These are phyloP conservation scores for Phyllostomus discolor DNA, from an alignment of 2,113 vertebrate species.

Conservation along the genomic window DNA sequence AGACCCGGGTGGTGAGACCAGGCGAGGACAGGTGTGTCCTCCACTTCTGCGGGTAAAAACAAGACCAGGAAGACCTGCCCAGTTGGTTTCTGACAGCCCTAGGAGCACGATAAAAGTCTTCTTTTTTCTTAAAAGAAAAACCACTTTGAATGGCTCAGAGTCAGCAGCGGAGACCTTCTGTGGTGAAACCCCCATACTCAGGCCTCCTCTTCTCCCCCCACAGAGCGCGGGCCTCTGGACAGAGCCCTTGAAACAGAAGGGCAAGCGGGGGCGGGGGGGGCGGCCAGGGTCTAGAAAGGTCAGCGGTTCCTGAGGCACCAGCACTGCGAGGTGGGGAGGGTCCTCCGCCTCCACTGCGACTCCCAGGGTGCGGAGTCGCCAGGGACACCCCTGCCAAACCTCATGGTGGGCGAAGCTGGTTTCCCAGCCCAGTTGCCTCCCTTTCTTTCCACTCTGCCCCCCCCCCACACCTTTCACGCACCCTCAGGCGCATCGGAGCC, in stretches of 20 bases:
- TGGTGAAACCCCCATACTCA: not conserved
- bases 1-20: not conserved
- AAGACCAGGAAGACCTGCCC: not conserved
- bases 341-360: not conserved
- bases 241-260: not conserved
- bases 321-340: fast-evolving
- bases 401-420: not conserved
- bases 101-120: not conserved
- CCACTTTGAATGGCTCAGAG: not conserved
- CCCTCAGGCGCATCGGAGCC: not conserved
- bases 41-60: not conserved
- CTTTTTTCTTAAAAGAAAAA: conserved; percentile 33
- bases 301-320: not conserved
- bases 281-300: not conserved
- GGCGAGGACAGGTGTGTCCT: not conserved
- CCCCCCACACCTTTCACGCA: too few relatives aligned
- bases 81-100: not conserved
- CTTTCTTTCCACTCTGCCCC: not conserved
- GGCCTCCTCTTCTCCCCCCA: fast-evolving
- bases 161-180: not conserved
- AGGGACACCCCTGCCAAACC: not conserved
- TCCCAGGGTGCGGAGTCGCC: not conserved
- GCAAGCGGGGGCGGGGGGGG: too few relatives aligned
- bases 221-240: not conserved
- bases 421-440: not conserved